Conservation (phyloP, 1,140 invertebrate species). For the Parapsyche elsis region DNA sequence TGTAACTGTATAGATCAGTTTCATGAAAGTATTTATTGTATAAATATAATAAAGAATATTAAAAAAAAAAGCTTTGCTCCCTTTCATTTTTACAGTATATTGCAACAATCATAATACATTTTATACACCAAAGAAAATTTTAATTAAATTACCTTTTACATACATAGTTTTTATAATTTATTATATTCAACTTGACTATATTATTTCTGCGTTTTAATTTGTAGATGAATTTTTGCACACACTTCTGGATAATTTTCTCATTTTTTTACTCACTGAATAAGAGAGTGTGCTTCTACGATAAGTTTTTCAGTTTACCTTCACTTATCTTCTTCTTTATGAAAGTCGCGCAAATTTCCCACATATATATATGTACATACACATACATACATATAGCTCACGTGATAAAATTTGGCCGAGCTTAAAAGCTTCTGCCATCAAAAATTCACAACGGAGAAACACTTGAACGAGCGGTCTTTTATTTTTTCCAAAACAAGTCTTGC, state of each 20-base stretch:
- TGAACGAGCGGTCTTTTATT: constrained; percentile 6
- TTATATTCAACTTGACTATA: too few species aligned
- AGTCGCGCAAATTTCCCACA: neutral
- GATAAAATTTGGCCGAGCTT: constrained; percentile 6
- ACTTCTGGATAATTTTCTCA: neutral
- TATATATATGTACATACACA: neutral
- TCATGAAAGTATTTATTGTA: neutral
- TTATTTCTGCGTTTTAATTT: too few species aligned
- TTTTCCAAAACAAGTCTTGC: constrained; percentile 11
- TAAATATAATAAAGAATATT: neutral
- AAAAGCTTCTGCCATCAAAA: constrained; percentile 23
- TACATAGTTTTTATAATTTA: too few species aligned
- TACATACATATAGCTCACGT: neutral
- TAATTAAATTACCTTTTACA: too few species aligned
- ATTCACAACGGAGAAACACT: constrained; percentile 5
- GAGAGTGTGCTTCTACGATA: constrained; percentile 3
- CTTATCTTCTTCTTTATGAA: constrained; percentile 6
- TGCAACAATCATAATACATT: neutral
- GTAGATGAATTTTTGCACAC: neutral
- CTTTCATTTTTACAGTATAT: neutral
- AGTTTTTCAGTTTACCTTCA: constrained; percentile 8
- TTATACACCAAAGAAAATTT: too few species aligned
- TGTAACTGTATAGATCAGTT: constrained; percentile 17
- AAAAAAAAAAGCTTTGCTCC: neutral
- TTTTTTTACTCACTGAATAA: neutral